phyloP scores from a whole-genome alignment of 2,888 invertebrate genomes.

The Acanthoscelides obtectus region DNA sequence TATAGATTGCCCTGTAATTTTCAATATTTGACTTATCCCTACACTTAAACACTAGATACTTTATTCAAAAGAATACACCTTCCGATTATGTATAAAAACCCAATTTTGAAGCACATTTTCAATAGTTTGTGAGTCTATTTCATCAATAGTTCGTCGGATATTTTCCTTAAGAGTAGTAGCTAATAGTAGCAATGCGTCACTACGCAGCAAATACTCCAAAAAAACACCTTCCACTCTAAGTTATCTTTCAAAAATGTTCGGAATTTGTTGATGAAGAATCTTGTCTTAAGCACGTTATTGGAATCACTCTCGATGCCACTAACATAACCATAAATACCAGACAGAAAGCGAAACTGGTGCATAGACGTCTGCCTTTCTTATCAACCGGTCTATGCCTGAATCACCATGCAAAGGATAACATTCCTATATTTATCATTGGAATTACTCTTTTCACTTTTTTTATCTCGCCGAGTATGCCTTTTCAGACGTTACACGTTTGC shows the following conservation, averaged over 20 bases:
- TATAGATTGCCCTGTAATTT: too few species aligned
- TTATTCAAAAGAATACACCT: too few species aligned
- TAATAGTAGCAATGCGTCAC: too few species aligned
- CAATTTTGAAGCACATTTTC: too few species aligned
- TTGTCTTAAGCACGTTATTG: background rate
- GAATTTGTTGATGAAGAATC: background rate
- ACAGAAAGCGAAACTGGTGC: background rate
- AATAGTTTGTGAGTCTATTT: too few species aligned
- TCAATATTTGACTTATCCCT: too few species aligned
- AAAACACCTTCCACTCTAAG: background rate
- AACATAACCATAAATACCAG: background rate
- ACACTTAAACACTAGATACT: too few species aligned
- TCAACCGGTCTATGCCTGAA: background rate
- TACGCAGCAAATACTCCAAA: too few species aligned
- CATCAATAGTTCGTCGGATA: too few species aligned
- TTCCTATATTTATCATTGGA: background rate
- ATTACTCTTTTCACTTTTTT: background rate
- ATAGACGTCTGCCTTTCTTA: background rate
- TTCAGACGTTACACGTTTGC: background rate
- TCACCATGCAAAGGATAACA: background rate
- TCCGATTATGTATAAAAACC: too few species aligned
- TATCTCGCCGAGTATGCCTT: background rate
- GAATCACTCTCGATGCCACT: background rate
- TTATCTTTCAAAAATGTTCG: background rate
- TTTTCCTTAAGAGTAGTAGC: too few species aligned